Conservation (phyloP, 1,140 invertebrate genomes). For the Sycophaga agraensis region DNA sequence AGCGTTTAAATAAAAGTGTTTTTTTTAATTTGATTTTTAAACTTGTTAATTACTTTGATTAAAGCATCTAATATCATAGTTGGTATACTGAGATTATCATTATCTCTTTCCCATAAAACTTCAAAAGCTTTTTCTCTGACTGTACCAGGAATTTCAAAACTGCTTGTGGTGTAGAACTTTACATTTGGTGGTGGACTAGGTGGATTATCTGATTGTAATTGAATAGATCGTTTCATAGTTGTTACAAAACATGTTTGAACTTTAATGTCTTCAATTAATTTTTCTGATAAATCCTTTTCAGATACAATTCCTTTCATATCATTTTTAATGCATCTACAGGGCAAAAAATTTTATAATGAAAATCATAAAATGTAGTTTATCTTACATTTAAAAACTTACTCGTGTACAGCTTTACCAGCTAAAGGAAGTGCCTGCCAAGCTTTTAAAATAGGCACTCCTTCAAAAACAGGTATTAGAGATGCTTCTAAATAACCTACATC, state of each 20-base stretch:
- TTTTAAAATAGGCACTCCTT: constrained; percentile 80
- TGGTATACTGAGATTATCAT: constrained; percentile 78
- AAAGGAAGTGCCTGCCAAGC: constrained; percentile 78
- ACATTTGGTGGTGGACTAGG: constrained; percentile 62
- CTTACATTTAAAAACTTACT: constrained; percentile 52
- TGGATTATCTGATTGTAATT: constrained; percentile 57
- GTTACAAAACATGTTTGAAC: constrained; percentile 83
- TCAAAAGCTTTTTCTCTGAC: constrained; percentile 79
- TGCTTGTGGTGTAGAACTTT: constrained; percentile 70
- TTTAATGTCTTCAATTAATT: constrained; percentile 71
- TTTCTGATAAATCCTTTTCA: constrained; percentile 58
- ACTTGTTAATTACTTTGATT: constrained; percentile 64
- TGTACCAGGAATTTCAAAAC: constrained; percentile 67
- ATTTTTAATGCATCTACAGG: constrained; percentile 41
- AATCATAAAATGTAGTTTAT: no score
- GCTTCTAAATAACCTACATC: constrained; percentile 87
- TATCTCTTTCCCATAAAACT: constrained; percentile 81
- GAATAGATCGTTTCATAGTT: constrained; percentile 67
- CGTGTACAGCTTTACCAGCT: constrained; percentile 68
- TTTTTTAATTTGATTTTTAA: not conserved
- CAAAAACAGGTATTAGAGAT: constrained; percentile 78
- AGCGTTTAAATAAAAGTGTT: not conserved
- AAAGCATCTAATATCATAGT: constrained; percentile 84
- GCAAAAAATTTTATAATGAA: no score
- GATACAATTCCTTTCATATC: constrained; percentile 36